Evolutionary conservation across 2,113 vertebrate genomes (phyloP).

Genomic region (Calyptomena viridis): DNA sequence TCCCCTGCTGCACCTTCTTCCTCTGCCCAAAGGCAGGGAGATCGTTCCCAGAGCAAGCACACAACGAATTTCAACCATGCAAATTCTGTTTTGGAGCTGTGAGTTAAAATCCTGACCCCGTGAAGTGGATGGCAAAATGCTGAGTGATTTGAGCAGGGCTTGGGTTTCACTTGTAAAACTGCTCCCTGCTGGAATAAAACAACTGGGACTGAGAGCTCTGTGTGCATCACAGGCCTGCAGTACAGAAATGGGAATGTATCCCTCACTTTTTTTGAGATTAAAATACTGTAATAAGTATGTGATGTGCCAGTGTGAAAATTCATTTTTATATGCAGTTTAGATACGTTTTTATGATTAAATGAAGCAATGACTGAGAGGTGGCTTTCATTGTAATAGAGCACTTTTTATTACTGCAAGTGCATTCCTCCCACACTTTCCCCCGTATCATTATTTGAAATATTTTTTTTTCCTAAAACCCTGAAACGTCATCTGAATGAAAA

Average conservation of each 20-base stretch:
- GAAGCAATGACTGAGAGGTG: not conserved
- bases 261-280: not conserved
- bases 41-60: not conserved
- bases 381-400: not conserved
- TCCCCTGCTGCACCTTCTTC: too few relatives aligned
- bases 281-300: not conserved
- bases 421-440: not conserved
- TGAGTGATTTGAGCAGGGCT: rapidly evolving
- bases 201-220: not conserved
- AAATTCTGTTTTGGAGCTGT: not conserved
- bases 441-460: not conserved
- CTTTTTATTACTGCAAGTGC: not conserved
- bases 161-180: not conserved
- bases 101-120: not conserved
- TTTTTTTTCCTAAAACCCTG: not conserved
- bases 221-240: not conserved
- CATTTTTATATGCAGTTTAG: not conserved
- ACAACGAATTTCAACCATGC: rapidly evolving
- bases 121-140: not conserved
- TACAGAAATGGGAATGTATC: rapidly evolving
- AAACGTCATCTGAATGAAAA: not conserved
- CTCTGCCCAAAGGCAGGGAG: too few relatives aligned
- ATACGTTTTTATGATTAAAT: not conserved
- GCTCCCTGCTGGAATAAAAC: not conserved
- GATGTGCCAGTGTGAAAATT: not conserved